Evolutionary conservation across 2,113 vertebrate species (phyloP), one percentile per base, ranked within the genome.

Genomic region (Chloebia gouldiae): DNA sequence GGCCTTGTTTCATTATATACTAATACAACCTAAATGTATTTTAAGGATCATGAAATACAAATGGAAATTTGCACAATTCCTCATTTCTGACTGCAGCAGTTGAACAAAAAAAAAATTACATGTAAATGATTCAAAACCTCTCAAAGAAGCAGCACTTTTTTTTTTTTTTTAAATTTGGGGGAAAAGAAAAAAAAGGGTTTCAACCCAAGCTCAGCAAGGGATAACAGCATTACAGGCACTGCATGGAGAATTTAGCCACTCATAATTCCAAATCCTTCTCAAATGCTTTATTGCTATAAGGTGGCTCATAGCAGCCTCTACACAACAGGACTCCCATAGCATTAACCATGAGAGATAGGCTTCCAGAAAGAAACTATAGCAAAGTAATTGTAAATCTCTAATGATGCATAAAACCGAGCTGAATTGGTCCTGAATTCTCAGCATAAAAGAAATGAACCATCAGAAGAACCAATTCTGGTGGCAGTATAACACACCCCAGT

Each of bases 361-460:
- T 90, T 90, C 92, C 92, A 94, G 94, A 97, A 96, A 96, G 91
- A 97, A 97, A 97, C 96, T 95, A 94, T 96, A 96, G 96, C 96
- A 92, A 92, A 96, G 96, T 97, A 97, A 97, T 97, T 97, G 97
- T 97, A 87, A 97, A 95, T 96, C 93, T 97, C 96, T 97, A 98
- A 96, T 97, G 97, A 97, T 97, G 96, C 97, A 97, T 97, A 97
- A 97, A 97, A 94, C 90, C 65, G 35, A 92, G 88, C 92, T 93
- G 93, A 96, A 97, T 97, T 94, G 95, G 95, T 66, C 95, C 93
- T 85, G 93, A 97, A 95, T 96, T 95, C 93, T 95, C 95, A 92
- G 94, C 96, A 92, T 87, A 95, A 97, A 96, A 96, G 92, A 97
- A 97, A 97, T 96, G 94, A 97, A 95, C 89, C 95, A 95, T 95